Base-by-base conservation (phyloP, 2,888 invertebrate genomes). In the Cataglyphis cursor region DNA sequence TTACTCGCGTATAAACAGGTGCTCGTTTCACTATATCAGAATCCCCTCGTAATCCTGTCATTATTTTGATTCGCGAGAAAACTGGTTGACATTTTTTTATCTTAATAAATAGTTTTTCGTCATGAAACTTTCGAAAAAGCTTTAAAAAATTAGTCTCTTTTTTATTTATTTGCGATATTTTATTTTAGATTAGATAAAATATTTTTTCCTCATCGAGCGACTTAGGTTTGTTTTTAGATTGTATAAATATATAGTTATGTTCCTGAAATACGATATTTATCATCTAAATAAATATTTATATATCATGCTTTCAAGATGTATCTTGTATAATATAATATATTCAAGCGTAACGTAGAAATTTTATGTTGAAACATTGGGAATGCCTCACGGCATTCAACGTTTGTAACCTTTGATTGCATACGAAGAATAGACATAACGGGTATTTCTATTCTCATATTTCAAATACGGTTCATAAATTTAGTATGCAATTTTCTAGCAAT, bases 301-400 rank as follows among this genome's bases (percentile, higher is more conserved):
- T 5, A 5, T 62, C 18, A 28, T 59, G 61, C 21, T 28, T 21
- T 61, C 15, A 21, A 73, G n/a, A 3, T 59, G 24, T 31, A 31
- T 18, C 48, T 15, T 21, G 31, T 31, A 31, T 62, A 62, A 74
- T 31, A 48, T 48, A 64, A 74, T 31, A 48, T 48, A 51, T 62
- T 61, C 62, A 5, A 41, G 31, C 73, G 61, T 61, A 74, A 73
- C 61, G 15, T 28, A 38, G 65, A 82, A 86, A 31, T 86, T 51
- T 51, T 74, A 72, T 72, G 61, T 59, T 61, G 68, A 78, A 84
- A 86, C 61, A 64, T 85, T 86, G 86, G 28, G 85, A 76, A 87
- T 82, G 75, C 78, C 80, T 81, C 78, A 18, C 68, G 74, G 74
- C 62, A 48, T 74, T 62, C 74, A 61, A 21, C 44, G 6, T 62